Evolutionary conservation across 2,888 invertebrate genomes (phyloP).

Genomic region (Andrena haemorrhoa): DNA sequence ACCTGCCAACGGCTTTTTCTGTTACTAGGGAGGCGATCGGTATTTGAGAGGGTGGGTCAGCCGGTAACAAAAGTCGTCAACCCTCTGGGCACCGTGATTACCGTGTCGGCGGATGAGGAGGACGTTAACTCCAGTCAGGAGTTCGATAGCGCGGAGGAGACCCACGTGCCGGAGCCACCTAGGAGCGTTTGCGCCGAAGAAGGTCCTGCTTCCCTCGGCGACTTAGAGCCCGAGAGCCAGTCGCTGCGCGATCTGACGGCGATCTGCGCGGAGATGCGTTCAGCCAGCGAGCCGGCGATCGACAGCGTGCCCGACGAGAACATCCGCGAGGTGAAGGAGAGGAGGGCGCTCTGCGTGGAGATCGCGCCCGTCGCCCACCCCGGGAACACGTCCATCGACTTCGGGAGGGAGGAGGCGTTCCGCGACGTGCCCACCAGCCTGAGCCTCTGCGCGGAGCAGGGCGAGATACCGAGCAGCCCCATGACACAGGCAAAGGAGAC

Average conservation of each 20-base stretch:
- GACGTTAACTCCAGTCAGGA: constrained; percentile 80
- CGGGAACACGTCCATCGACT: constrained; percentile 75
- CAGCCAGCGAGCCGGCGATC: constrained; percentile 81
- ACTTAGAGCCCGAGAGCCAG: constrained; percentile 78
- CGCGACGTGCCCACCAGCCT: constrained; percentile 80
- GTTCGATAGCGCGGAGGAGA: constrained; percentile 75
- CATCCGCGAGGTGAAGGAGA: constrained; percentile 79
- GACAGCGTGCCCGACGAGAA: constrained; percentile 81
- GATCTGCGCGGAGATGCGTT: constrained; percentile 83
- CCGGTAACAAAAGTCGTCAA: constrained; percentile 90
- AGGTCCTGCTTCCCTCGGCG: constrained; percentile 81
- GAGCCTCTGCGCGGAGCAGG: constrained; percentile 81
- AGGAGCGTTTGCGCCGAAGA: constrained; percentile 82
- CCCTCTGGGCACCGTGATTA: constrained; percentile 91
- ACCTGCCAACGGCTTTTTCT: constrained; percentile 95
- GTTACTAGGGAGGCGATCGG: constrained; percentile 89
- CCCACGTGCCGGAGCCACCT: constrained; percentile 75
- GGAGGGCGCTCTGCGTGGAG: constrained; percentile 79
- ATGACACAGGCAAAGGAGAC: constrained; percentile 80
- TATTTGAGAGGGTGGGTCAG: constrained; percentile 85
- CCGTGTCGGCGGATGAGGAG: constrained; percentile 84
- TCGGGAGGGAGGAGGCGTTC: constrained; percentile 79
- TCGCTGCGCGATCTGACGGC: constrained; percentile 80
- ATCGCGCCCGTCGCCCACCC: constrained; percentile 68
- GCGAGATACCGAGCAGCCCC: constrained; percentile 82